Base-by-base conservation (phyloP, 2,888 invertebrate genomes). In the Cerceris rybyensis region DNA sequence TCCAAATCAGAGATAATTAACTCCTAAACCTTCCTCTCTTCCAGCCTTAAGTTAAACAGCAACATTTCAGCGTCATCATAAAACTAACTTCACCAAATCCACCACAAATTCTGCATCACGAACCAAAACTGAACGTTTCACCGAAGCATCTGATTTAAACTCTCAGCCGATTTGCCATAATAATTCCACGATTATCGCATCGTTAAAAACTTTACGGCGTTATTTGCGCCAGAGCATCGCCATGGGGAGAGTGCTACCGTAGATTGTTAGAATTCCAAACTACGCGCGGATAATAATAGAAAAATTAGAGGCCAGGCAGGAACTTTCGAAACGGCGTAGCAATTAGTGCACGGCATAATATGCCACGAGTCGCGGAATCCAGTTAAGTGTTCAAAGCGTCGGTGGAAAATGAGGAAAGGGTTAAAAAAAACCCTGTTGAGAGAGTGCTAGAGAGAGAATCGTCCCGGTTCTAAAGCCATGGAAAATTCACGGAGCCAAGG, bases 311-410 rank as follows among this genome's bases (percentile, higher is more conserved):
- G 16, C 63, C 14, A n/a, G 28, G 17, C n/a, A 49, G 64, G n/a
- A 75, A 64, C 49, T 69, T 69, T 69, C 50, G 59, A 42, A 75
- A 77, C 76, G 76, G 61, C 61, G 59, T 66, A 46, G 76, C 77
- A 78, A 76, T 76, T 78, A 69, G 69, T 77, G 67, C 57, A 52
- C 54, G 78, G 55, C 57, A 55, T 70, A 77, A 69, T 77, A 72
- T 42, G 60, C 43, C 65, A 46, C 64, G 72, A 54, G 61, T 69
- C 66, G 55, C 65, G 57, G 28, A 65, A 72, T 77, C 61, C 65
- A 77, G 59, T 61, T 54, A 79, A 72, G 72, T 58, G 58, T 72
- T 76, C 60, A 65, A 71, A 78, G 67, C 71, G 77, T 55, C 16
- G 14, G 16, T 1, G 11, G 54, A 16, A 13, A 11, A 14, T 13